These are phyloP conservation scores for Poecilia wingei DNA, from an alignment of 2,797 vertebrate genomes.

Conservation along the genomic window DNA sequence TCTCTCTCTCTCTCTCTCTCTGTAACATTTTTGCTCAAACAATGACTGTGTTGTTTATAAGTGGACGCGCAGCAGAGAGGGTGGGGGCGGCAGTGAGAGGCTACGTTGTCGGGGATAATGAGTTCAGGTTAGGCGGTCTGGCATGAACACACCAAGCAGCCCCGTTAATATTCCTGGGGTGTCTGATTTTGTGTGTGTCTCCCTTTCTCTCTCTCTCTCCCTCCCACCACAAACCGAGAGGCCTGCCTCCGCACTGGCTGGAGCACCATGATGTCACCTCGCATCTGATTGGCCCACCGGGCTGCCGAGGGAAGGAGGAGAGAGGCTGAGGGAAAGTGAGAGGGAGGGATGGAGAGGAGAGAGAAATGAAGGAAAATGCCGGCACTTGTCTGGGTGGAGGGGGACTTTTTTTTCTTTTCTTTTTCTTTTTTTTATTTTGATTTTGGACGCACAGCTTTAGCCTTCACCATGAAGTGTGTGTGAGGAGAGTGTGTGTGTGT, in stretches of 20 bases:
- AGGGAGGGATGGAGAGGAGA: conserved; percentile 38
- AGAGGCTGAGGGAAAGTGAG: conserved; percentile 65
- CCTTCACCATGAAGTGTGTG: conserved; percentile 66
- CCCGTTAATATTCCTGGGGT: conserved; percentile 76
- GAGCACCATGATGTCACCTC: conserved; percentile 82
- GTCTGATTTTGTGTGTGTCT: conserved; percentile 50
- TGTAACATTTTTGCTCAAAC: conserved; percentile 11
- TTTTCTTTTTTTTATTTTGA: conserved; percentile 24
- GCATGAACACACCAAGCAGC: conserved; percentile 48
- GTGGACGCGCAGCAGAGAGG: not conserved
- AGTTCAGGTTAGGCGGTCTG: conserved; percentile 68
- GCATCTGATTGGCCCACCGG: conserved; percentile 73
- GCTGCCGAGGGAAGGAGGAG: conserved; percentile 68
- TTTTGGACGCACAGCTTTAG: conserved; percentile 63
- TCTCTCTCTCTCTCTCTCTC: not conserved
- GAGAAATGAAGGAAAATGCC: conserved; percentile 88
- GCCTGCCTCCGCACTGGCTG: conserved; percentile 81
- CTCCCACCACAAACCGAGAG: conserved; percentile 48
- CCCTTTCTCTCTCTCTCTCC: conserved; percentile 30
- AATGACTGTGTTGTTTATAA: conserved; percentile 20
- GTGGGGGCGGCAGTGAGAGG: not conserved
- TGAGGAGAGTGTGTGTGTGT: conserved; percentile 70
- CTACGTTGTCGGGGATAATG: conserved; percentile 45
- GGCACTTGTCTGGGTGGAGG: conserved; percentile 86
- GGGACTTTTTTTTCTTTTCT: conserved; percentile 29